These are phyloP conservation scores for Macrobrachium nipponense DNA, from an alignment of 1,140 invertebrate genomes.

Conservation along the genomic window DNA sequence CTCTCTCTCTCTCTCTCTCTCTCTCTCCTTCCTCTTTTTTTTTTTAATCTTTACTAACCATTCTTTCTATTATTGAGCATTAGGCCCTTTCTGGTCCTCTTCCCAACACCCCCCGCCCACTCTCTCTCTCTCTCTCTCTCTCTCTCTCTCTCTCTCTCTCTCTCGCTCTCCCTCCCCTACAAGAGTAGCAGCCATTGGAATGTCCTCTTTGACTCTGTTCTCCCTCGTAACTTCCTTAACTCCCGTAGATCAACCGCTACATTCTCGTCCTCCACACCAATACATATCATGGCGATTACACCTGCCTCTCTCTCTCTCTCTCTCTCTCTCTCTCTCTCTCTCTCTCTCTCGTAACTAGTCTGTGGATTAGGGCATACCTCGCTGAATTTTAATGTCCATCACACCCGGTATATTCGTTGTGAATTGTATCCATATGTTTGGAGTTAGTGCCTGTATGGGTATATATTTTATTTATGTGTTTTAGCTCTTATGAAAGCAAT, in stretches of 20 bases:
- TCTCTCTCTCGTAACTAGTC: background rate
- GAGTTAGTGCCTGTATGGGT: background rate
- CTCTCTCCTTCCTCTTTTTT: no score
- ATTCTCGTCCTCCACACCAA: background rate
- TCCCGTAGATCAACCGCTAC: background rate
- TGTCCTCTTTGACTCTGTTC: background rate
- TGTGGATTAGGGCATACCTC: no score
- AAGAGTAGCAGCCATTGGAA: no score
- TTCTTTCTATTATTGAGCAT: background rate
- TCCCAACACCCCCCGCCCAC: background rate
- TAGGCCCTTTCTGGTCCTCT: background rate
- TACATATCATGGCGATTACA: background rate
- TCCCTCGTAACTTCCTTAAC: background rate
- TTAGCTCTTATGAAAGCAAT: no score
- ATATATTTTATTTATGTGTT: background rate
- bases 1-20: no score
- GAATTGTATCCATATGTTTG: conserved; percentile 1
- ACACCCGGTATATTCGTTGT: background rate
- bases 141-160: conserved; percentile 19
- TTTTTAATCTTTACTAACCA: no score
- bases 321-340: background rate
- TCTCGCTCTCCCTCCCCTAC: background rate
- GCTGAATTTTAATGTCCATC: no score
- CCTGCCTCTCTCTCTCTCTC: background rate
- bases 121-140: conserved; percentile 5